Conservation (phyloP, 2,888 invertebrate genomes). For the Platycnemis pennipes region DNA sequence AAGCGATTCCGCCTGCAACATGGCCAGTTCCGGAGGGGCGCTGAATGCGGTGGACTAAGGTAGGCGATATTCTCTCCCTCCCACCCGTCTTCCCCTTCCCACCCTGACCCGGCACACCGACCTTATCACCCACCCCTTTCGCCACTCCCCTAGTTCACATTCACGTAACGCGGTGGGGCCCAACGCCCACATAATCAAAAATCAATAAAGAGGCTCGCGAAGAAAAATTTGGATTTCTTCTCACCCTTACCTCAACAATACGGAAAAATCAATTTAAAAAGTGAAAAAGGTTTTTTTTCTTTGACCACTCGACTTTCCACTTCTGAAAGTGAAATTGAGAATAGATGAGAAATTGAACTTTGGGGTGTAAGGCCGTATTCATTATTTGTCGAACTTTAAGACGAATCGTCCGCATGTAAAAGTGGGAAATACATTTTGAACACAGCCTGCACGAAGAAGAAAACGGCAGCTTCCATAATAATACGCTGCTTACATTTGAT, state of each 20-base stretch:
- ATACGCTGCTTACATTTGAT: not conserved
- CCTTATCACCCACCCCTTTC: not conserved
- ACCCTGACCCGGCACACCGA: not conserved
- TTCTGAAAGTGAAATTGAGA: not conserved
- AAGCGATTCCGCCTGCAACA: not conserved
- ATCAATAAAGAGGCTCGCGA: constrained; percentile 4
- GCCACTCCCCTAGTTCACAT: constrained; percentile 1
- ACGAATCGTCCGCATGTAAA: not conserved
- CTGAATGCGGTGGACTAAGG: not conserved
- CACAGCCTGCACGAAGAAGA: too few relatives aligned
- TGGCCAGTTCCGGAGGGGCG: not conserved
- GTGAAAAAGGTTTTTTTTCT: not conserved
- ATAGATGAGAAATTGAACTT: not conserved
- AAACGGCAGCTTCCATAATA: not conserved
- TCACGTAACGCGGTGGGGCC: not conserved
- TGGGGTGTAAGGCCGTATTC: not conserved
- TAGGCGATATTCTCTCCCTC: not conserved
- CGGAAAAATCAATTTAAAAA: not conserved
- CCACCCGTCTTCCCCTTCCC: not conserved
- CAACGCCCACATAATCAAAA: not conserved
- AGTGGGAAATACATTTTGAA: not conserved
- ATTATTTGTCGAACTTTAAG: not conserved
- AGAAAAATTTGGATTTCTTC: not conserved
- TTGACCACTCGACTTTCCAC: not conserved
- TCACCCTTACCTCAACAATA: not conserved